phyloP scores from a whole-genome alignment of 2,797 vertebrate species.

The Pempheris klunzingeri region DNA sequence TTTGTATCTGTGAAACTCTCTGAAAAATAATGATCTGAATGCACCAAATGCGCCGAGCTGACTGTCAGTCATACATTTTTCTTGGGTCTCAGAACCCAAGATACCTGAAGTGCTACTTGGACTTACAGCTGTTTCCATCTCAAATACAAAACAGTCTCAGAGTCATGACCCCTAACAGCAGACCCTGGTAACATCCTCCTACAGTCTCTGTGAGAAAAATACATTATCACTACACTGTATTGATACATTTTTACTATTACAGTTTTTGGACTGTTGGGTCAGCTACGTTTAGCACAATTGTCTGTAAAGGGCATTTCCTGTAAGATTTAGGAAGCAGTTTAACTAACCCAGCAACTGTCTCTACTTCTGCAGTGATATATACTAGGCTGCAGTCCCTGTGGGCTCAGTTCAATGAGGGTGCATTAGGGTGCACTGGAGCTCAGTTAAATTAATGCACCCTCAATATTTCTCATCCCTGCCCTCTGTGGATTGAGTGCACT shows the following conservation, averaged over 20 bases:
- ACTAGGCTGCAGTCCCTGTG: constrained; percentile 27
- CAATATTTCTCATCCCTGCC: constrained; percentile 1
- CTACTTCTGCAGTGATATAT: constrained; percentile 37
- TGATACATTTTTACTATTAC: too few relatives aligned
- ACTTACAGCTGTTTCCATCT: neutral
- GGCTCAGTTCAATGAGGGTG: constrained; percentile 52
- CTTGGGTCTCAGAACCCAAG: neutral
- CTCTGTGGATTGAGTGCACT: neutral
- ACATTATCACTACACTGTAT: too few relatives aligned
- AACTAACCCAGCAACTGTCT: constrained; percentile 21
- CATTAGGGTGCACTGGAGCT: constrained; percentile 35
- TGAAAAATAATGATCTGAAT: neutral
- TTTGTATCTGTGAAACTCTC: neutral
- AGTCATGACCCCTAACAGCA: neutral
- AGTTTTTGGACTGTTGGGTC: constrained; percentile 18
- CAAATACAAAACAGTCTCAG: neutral
- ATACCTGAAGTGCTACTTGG: neutral
- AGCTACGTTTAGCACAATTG: neutral
- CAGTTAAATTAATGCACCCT: constrained; percentile 48
- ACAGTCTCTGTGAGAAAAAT: neutral
- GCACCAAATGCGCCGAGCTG: too few relatives aligned
- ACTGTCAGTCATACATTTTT: neutral
- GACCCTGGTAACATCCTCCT: neutral
- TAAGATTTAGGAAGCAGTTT: constrained; percentile 28
- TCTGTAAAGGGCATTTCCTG: constrained; percentile 6